phyloP scores from a whole-genome alignment of 2,797 vertebrate genomes.

The Chaunax sp. region DNA sequence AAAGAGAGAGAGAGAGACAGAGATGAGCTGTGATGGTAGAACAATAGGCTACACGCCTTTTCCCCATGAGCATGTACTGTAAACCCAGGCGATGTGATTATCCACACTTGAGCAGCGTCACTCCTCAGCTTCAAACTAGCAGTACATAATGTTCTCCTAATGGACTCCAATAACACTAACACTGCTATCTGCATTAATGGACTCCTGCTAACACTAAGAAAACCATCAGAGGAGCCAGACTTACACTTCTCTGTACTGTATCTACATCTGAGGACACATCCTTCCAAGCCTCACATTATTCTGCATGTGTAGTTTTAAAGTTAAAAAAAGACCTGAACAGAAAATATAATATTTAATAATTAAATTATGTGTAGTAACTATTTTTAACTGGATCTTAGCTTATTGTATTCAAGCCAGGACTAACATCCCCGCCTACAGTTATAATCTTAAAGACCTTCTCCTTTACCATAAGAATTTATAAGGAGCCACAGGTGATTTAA shows the following conservation, averaged over 20 bases:
- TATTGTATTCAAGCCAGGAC: too few species aligned
- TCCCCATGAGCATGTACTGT: conserved; percentile 60
- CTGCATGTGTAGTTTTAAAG: conserved; percentile 1
- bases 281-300: neutral
- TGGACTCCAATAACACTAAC: conserved; percentile 79
- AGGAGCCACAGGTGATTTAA: neutral
- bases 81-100: conserved; percentile 76
- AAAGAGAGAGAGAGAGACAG: conserved; percentile 41
- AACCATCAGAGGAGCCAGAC: conserved; percentile 44
- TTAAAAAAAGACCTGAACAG: neutral
- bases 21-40: conserved; percentile 48
- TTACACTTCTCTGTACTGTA: conserved; percentile 26
- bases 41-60: conserved; percentile 62
- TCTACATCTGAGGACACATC: conserved; percentile 12
- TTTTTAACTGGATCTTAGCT: neutral
- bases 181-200: conserved; percentile 77
- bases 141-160: conserved; percentile 79
- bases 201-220: conserved; percentile 62
- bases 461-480: neutral
- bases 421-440: too few species aligned
- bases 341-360: neutral
- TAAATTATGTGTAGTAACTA: neutral
- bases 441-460: neutral
- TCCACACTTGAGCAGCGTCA: conserved; percentile 76
- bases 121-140: conserved; percentile 73